A percentile compares a stretch with the other conserved stretches of the same genome.
phyloP scores from a whole-genome alignment of 2,113 vertebrate genomes.

The Gymnobelideus leadbeateri region DNA sequence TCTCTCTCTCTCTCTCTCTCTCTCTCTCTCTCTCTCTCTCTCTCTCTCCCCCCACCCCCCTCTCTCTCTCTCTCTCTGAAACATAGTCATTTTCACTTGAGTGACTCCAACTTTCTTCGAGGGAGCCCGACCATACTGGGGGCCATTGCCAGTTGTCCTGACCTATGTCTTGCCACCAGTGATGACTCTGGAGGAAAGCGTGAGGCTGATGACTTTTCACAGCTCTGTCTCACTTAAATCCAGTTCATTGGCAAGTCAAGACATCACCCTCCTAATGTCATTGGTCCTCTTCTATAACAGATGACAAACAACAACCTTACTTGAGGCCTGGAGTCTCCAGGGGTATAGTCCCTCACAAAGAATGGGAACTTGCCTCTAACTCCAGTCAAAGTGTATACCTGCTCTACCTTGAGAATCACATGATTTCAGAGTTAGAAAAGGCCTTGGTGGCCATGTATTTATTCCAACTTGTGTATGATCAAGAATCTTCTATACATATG shows the following conservation, averaged over 20 bases:
- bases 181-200: background rate
- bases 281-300: background rate
- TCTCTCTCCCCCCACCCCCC: too few species aligned
- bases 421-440: background rate
- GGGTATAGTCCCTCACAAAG: background rate
- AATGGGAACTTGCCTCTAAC: background rate
- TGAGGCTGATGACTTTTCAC: background rate
- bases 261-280: background rate
- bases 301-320: background rate
- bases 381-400: background rate
- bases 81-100: background rate
- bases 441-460: background rate
- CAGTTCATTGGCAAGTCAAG: background rate
- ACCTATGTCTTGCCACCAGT: background rate
- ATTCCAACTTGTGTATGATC: background rate
- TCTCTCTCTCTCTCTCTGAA: background rate
- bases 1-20: background rate
- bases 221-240: background rate
- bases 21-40: too few species aligned
- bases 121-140: background rate
- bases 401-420: background rate
- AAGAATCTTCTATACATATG: background rate
- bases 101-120: background rate
- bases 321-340: background rate
- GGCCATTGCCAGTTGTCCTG: background rate